These are phyloP conservation scores for Megalops cyprinoides DNA, from an alignment of 2,797 vertebrate species.

Conservation along the genomic window DNA sequence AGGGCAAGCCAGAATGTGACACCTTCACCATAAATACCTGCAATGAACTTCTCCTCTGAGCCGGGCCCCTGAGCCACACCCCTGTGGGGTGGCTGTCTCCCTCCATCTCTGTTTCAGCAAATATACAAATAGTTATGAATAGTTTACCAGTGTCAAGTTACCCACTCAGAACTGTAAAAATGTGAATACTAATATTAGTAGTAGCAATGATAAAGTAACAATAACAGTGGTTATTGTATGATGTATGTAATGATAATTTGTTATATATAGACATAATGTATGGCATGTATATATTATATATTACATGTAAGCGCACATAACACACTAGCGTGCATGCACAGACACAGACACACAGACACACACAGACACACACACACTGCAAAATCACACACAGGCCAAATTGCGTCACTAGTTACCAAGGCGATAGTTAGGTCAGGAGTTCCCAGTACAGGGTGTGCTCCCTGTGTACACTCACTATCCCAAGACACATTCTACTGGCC, in stretches of 20 bases:
- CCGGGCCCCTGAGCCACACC: conserved; percentile 38
- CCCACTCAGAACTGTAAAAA: too few relatives aligned
- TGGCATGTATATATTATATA: too few relatives aligned
- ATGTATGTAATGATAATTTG: too few relatives aligned
- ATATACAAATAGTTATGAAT: too few relatives aligned
- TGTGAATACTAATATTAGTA: too few relatives aligned
- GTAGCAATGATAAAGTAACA: too few relatives aligned
- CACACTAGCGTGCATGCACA: background rate
- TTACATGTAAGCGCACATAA: background rate
- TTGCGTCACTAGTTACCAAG: background rate
- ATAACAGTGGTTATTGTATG: too few relatives aligned
- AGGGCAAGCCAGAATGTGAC: conserved; percentile 66
- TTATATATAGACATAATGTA: too few relatives aligned
- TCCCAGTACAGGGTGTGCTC: background rate
- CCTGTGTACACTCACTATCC: background rate
- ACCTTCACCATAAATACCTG: conserved; percentile 62
- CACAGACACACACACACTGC: background rate
- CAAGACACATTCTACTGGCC: background rate
- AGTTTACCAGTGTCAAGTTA: too few relatives aligned
- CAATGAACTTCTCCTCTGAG: conserved; percentile 57
- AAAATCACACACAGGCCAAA: conserved; percentile 1
- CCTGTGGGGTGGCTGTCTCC: background rate
- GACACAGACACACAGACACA: background rate
- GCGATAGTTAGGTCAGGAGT: background rate
- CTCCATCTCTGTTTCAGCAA: background rate